Conservation (phyloP, 2,113 vertebrate species). For the Lophius piscatorius region DNA sequence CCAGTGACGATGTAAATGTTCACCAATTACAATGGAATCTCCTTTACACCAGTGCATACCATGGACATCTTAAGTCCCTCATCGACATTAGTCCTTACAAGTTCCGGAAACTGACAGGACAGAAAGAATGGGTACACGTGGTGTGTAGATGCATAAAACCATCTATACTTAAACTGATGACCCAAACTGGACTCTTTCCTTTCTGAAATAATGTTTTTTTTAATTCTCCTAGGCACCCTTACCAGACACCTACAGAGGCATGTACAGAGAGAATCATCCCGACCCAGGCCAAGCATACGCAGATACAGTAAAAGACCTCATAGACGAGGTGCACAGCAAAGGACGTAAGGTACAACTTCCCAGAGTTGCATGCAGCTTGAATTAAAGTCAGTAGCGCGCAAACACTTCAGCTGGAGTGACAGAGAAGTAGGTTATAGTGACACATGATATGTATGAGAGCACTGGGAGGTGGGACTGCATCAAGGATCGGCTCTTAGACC, state of each 20-base stretch:
- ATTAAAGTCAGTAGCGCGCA: not conserved
- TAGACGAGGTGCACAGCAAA: slow-evolving; percentile 81
- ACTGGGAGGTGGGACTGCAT: too few species aligned
- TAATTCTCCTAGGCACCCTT: slow-evolving; percentile 83
- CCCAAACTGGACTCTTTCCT: not conserved
- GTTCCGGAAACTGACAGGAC: slow-evolving; percentile 90
- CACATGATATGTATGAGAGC: too few species aligned
- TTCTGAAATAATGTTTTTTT: slow-evolving; percentile 3
- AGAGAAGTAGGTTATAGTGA: too few species aligned
- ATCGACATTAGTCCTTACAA: slow-evolving; percentile 99
- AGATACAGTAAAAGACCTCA: slow-evolving; percentile 82
- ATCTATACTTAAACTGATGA: slow-evolving; percentile 17
- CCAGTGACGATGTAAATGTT: not conserved
- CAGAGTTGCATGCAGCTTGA: not conserved
- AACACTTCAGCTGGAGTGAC: not conserved
- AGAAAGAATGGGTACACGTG: slow-evolving; percentile 98
- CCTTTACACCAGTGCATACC: slow-evolving; percentile 87
- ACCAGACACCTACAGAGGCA: slow-evolving; percentile 91
- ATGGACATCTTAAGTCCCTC: slow-evolving; percentile 93
- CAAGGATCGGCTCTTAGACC: too few species aligned
- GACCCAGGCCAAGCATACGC: slow-evolving; percentile 87
- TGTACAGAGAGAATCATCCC: slow-evolving; percentile 85
- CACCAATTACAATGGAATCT: slow-evolving; percentile 34
- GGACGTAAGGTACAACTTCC: slow-evolving; percentile 83
- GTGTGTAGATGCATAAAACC: slow-evolving; percentile 77